Evolutionary conservation across 2,888 invertebrate genomes (phyloP), one percentile per base, ranked within the genome.

Genomic region (Xanthia togata): DNA sequence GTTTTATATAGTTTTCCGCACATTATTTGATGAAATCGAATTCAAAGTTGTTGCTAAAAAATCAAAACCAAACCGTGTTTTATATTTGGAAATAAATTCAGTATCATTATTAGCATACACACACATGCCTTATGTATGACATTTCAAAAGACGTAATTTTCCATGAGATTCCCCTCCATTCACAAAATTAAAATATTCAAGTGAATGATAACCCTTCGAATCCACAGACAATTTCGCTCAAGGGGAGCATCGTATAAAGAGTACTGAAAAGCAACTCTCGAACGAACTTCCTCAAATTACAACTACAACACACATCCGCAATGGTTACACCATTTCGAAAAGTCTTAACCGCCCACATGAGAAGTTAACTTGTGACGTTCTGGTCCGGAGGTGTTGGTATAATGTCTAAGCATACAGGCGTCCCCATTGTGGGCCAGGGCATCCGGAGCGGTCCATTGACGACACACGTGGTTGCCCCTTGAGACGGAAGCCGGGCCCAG

Each of bases 391-490:
- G 88, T 83, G 81, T 76, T 83, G 85, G 87, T 88, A 88, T 85
- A 88, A 89, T 90, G 88, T 88, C 84, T 88, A 84, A 89, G 89
- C 88, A 87, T 87, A 85, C 85, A 86, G 83, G 76, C 86, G 83
- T 86, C 83, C 83, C 88, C 89, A 93, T 95, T 95, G 94, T 94
- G 90, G 88, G 88, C 83, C 87, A 84, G 83, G 88, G 93, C 93
- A 95, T 95, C 95, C 95, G 95, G 95, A 93, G 93, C 83, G 91
- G 84, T 87, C 93, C 90, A 95, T 96, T 96, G 92, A 96, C 90
- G 87, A 90, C 93, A 91, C 96, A 96, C 96, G 96, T 96, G 96
- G 92, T 92, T 83, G 85, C 84, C 86, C 91, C 92, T 91, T 93
- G 92, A 93, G 92, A 93, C 94, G 95, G 95, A 94, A 93, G 94